Evolutionary conservation across 2,888 invertebrate species (phyloP).

Genomic region (Eupithecia vulgata): DNA sequence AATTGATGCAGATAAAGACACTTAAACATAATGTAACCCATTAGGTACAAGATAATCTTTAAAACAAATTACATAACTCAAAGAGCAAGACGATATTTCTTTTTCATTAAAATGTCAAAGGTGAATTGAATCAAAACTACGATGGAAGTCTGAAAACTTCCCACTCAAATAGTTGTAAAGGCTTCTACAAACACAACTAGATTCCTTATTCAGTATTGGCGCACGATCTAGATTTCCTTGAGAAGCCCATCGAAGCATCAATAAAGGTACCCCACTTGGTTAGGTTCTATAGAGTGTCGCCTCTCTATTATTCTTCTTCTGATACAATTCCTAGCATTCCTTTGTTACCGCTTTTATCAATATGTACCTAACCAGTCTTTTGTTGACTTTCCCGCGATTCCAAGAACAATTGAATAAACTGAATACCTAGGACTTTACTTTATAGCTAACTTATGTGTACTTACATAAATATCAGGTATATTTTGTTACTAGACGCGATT

Average conservation of each 20-base stretch:
- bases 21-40: conserved; percentile 10
- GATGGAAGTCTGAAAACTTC: not conserved
- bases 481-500: too few relatives aligned
- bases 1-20: conserved; percentile 19
- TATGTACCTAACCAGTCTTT: conserved; percentile 33
- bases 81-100: conserved; percentile 2
- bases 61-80: conserved; percentile 4
- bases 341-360: conserved; percentile 29
- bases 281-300: conserved; percentile 24
- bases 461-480: too few relatives aligned
- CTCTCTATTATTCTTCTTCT: conserved; percentile 13
- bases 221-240: conserved; percentile 3
- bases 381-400: conserved; percentile 50
- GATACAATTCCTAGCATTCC: conserved; percentile 37
- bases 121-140: not conserved
- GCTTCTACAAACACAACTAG: not conserved
- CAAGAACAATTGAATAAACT: conserved; percentile 8
- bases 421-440: not conserved
- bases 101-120: conserved; percentile 3
- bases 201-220: conserved; percentile 1
- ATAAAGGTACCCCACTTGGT: conserved; percentile 10
- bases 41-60: not conserved
- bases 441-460: not conserved
- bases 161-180: not conserved
- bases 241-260: conserved; percentile 20